phyloP scores from a whole-genome alignment of 2,888 invertebrate genomes.

The Macrosoma leucophasiata region DNA sequence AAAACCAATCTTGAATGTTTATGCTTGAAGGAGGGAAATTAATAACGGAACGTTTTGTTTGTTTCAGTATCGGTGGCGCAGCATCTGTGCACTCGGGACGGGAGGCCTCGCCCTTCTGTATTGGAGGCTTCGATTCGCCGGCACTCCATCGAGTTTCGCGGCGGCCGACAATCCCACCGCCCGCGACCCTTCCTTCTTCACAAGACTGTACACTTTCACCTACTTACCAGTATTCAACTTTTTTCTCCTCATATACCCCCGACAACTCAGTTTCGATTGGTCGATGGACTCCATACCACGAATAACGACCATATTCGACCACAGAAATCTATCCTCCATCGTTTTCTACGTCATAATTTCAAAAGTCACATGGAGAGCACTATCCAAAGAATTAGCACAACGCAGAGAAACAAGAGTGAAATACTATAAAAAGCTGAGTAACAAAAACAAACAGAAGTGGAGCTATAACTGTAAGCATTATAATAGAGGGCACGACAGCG shows the following conservation, averaged over 20 bases:
- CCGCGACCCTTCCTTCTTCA: constrained; percentile 86
- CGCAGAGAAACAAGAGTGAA: constrained; percentile 55
- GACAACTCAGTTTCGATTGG: constrained; percentile 97
- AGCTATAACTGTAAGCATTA: constrained; percentile 59
- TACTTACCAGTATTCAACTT: constrained; percentile 95
- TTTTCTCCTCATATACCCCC: constrained; percentile 89
- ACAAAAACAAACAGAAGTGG: constrained; percentile 63
- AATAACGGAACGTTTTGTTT: constrained; percentile 38
- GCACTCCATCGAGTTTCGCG: constrained; percentile 87
- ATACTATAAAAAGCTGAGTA: constrained; percentile 58
- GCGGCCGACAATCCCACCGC: constrained; percentile 97
- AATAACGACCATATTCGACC: constrained; percentile 85
- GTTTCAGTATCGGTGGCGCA: constrained; percentile 83
- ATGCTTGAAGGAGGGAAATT: too few species aligned
- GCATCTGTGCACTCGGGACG: constrained; percentile 80
- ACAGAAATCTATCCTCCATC: constrained; percentile 84
- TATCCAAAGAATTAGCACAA: constrained; percentile 54
- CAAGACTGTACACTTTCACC: constrained; percentile 91
- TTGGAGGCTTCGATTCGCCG: constrained; percentile 86
- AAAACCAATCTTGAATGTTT: too few species aligned
- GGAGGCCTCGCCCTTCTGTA: constrained; percentile 82
- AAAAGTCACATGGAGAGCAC: constrained; percentile 57
- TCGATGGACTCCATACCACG: constrained; percentile 97
- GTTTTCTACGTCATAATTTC: constrained; percentile 81
- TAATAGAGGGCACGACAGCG: constrained; percentile 56